phyloP scores from a whole-genome alignment of 2,888 invertebrate species.

The Monoplex corrugatus region DNA sequence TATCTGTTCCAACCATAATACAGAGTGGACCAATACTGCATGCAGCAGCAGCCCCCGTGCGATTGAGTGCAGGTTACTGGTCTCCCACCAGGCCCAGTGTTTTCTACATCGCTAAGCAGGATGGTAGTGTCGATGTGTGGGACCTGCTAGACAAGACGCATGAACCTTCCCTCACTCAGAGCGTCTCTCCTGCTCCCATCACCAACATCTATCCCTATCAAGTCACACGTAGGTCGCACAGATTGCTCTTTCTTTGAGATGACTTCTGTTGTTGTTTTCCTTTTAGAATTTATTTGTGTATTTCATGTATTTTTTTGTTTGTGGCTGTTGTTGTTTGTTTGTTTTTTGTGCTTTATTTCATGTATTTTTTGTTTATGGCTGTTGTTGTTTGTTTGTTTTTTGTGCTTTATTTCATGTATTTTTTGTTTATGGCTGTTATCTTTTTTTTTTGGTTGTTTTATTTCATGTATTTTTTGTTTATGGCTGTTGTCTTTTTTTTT shows the following conservation, averaged over 20 bases:
- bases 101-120: constrained; percentile 87
- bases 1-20: background rate
- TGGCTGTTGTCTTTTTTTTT: background rate
- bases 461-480: too few species aligned
- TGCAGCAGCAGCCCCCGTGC: constrained; percentile 71
- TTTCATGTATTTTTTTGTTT: too few species aligned
- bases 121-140: constrained; percentile 92
- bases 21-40: constrained; percentile 79
- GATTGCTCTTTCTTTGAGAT: background rate
- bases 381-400: too few species aligned
- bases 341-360: too few species aligned
- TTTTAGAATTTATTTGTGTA: too few species aligned
- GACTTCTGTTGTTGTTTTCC: too few species aligned
- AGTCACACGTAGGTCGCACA: constrained; percentile 73
- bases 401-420: background rate
- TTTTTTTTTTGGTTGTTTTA: too few species aligned
- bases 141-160: constrained; percentile 88
- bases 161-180: constrained; percentile 86
- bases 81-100: constrained; percentile 89
- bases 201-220: constrained; percentile 77
- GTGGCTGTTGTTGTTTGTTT: too few species aligned
- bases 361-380: too few species aligned
- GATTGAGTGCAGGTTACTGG: constrained; percentile 85
- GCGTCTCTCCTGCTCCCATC: constrained; percentile 83
- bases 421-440: background rate